Base-by-base conservation (phyloP, 2,888 invertebrate species). In the Drymonia ruficornis region DNA sequence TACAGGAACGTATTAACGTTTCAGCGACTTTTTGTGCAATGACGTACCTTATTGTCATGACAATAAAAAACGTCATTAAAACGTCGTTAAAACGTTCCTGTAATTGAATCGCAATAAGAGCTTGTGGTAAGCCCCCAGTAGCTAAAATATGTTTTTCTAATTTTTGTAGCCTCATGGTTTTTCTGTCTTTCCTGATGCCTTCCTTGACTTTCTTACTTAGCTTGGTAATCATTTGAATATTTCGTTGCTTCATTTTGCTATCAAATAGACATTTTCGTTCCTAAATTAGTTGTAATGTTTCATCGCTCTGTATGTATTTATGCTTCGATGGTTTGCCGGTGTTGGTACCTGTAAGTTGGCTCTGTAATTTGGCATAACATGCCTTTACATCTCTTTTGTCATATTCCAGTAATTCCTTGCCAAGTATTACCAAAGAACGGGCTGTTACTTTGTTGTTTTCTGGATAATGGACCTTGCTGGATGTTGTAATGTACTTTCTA, bases 131-230 rank as follows among this genome's bases (percentile, higher is more conserved):
- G n/a, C n/a, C n/a, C n/a, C n/a, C n/a, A n/a, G n/a, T n/a, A n/a
- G n/a, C n/a, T 15, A 11, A 52, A n/a, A 63, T 63, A 34, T 56
- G 53, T 6, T 50, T 52, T 28, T 63, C 63, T 55, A 63, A 28
- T 12, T 46, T 57, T 46, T 50, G 16, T 1, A 49, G 48, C 52
- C 57, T 60, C 38, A 28, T 60, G 9, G 28, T 43, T 49, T 53
- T 60, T 12, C 55, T 56, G 34, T 58, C 63, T 28, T 55, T 62
- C 31, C 53, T 61, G 31, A 62, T 58, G 31, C 40, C 48, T 53
- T 48, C 56, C 4, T 52, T 47, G 23, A n/a, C n/a, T n/a, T n/a
- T n/a, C n/a, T n/a, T n/a, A n/a, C n/a, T n/a, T n/a, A n/a, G n/a
- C n/a, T n/a, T n/a, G n/a, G n/a, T n/a, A n/a, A n/a, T n/a, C n/a